Percentiles rank a stretch among this genome's conserved stretches.
Evolutionary conservation across 2,113 vertebrate genomes (phyloP).

Genomic region (Lasiurus borealis): DNA sequence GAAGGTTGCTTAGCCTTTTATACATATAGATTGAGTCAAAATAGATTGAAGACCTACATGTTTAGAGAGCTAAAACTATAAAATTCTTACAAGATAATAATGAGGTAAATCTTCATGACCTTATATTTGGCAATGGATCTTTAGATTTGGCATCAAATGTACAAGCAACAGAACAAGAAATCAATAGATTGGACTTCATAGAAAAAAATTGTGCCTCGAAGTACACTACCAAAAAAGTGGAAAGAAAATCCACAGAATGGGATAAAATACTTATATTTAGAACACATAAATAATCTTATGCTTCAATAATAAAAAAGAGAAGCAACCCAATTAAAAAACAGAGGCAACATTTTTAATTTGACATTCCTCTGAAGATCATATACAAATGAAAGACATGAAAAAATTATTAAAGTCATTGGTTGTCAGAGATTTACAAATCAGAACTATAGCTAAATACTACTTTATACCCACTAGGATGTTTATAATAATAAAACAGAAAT

Average conservation of each 20-base stretch:
- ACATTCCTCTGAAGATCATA: not conserved
- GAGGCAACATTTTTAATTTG: not conserved
- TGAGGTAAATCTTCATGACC: not conserved
- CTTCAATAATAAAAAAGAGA: conserved; percentile 26
- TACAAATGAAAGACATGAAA: not conserved
- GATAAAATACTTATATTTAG: not conserved
- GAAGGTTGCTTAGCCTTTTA: no score
- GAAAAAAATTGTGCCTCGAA: not conserved
- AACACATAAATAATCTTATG: conserved; percentile 10
- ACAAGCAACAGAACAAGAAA: not conserved
- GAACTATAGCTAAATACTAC: not conserved
- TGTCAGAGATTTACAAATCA: not conserved
- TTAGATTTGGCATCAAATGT: conserved; percentile 3
- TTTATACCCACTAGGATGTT: not conserved
- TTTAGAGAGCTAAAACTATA: not conserved
- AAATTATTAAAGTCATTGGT: not conserved
- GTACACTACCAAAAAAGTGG: not conserved
- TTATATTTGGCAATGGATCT: not conserved
- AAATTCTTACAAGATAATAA: conserved; percentile 13
- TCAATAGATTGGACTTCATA: not conserved
- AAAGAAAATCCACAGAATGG: not conserved
- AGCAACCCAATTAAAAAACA: not conserved
- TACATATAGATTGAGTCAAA: not conserved
- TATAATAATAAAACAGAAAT: conserved; percentile 14
- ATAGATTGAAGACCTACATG: not conserved